These are phyloP conservation scores for Scophthalmus maximus DNA, from an alignment of 2,113 vertebrate species.

Conservation along the genomic window DNA sequence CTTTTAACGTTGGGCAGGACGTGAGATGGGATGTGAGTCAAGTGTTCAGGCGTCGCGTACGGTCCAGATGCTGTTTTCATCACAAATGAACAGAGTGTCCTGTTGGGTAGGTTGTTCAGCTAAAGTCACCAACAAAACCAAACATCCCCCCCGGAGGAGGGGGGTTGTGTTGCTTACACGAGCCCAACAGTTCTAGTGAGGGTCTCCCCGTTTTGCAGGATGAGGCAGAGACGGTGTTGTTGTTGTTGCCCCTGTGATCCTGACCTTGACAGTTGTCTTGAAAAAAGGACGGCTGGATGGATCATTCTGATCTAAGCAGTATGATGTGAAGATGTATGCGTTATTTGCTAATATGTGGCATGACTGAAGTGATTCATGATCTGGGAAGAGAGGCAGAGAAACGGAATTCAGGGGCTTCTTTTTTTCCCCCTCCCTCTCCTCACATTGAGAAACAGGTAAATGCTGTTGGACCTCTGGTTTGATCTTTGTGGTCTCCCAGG, in stretches of 20 bases:
- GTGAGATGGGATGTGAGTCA: conserved; percentile 45
- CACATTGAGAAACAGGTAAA: too few relatives aligned
- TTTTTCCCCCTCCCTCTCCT: too few relatives aligned
- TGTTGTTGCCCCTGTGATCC: conserved; percentile 4
- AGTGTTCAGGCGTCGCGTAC: conserved; percentile 21
- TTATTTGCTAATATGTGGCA: neutral
- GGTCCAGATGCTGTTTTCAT: conserved; percentile 44
- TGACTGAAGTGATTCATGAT: neutral
- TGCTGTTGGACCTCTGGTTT: too few relatives aligned
- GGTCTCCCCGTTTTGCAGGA: conserved; percentile 36
- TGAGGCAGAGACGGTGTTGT: conserved; percentile 31
- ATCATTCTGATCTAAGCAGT: neutral
- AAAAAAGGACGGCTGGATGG: neutral
- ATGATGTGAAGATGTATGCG: neutral
- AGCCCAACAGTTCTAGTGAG: conserved; percentile 32
- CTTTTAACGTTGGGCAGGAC: conserved; percentile 28
- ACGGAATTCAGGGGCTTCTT: too few relatives aligned
- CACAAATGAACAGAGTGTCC: conserved; percentile 37
- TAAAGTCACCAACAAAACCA: conserved; percentile 54
- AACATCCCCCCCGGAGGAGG: conserved; percentile 8
- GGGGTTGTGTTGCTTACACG: conserved; percentile 18
- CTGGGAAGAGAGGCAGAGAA: too few relatives aligned
- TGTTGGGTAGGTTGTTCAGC: conserved; percentile 48
- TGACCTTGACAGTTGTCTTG: conserved; percentile 15
- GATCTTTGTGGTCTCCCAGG: neutral